A percentile compares a stretch with the other conserved stretches of the same genome.
phyloP scores from a whole-genome alignment of 1,140 invertebrate genomes.

The Marisa cornuarietis region DNA sequence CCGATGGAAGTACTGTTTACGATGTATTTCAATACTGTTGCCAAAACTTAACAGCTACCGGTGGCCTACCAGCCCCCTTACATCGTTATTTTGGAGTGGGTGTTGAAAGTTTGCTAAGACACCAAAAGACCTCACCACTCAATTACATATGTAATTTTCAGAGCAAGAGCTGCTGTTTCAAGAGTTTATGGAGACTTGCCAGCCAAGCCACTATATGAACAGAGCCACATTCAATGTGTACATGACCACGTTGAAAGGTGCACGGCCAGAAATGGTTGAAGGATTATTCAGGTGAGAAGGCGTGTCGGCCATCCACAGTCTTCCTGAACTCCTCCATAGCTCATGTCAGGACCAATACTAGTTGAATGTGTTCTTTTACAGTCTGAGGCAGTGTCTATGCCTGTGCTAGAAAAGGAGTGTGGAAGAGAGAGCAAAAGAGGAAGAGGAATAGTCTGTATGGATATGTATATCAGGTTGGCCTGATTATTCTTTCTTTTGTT shows the following conservation, averaged over 20 bases:
- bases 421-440: slow-evolving; percentile 2
- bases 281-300: slow-evolving; percentile 59
- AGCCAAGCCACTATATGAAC: slow-evolving; percentile 63
- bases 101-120: too few species aligned
- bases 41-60: too few species aligned
- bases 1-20: too few species aligned
- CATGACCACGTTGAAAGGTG: slow-evolving; percentile 58
- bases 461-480: not conserved
- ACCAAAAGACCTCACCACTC: too few species aligned
- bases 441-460: too few species aligned
- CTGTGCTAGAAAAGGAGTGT: slow-evolving; percentile 17
- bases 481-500: slow-evolving; percentile 6
- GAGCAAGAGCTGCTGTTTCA: slow-evolving; percentile 65
- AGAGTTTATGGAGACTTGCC: slow-evolving; percentile 58
- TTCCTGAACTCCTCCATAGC: not conserved
- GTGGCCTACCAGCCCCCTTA: too few species aligned
- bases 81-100: too few species aligned
- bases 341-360: not conserved
- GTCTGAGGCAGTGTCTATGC: not conserved
- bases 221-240: slow-evolving; percentile 53
- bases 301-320: not conserved
- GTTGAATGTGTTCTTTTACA: not conserved
- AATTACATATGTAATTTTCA: slow-evolving; percentile 40
- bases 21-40: too few species aligned
- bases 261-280: slow-evolving; percentile 38